phyloP scores from a whole-genome alignment of 2,113 vertebrate species.

The Cyprinodon tularosa region DNA sequence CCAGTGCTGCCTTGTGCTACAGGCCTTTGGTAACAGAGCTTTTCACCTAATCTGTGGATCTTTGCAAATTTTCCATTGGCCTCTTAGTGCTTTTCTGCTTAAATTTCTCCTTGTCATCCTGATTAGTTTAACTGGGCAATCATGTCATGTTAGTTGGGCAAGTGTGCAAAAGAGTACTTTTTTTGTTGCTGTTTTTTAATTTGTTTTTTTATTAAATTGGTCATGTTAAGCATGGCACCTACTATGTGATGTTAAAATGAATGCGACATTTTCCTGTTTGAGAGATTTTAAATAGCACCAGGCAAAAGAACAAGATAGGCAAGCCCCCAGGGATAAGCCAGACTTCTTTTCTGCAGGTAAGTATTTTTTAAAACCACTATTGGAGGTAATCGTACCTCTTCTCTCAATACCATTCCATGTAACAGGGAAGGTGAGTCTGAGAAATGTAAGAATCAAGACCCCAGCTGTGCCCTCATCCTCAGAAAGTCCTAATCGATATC shows the following conservation, averaged over 20 bases:
- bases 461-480: slow-evolving; percentile 60
- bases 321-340: background rate
- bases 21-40: too few species aligned
- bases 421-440: slow-evolving; percentile 38
- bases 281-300: background rate
- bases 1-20: too few species aligned
- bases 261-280: background rate
- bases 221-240: background rate
- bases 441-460: slow-evolving; percentile 48
- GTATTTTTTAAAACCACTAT: background rate
- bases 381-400: background rate
- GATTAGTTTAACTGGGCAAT: background rate
- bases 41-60: too few species aligned
- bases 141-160: background rate
- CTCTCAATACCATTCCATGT: background rate
- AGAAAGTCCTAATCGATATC: slow-evolving; percentile 59
- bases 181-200: too few species aligned
- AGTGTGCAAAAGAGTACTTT: background rate
- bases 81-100: too few species aligned
- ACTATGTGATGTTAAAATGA: background rate
- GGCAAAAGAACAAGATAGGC: background rate
- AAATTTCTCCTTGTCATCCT: background rate
- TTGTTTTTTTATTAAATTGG: background rate
- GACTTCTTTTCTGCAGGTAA: background rate
- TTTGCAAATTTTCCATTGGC: too few species aligned